These are phyloP conservation scores for Trichogramma dendrolimi DNA, from an alignment of 2,888 invertebrate species.

Conservation along the genomic window DNA sequence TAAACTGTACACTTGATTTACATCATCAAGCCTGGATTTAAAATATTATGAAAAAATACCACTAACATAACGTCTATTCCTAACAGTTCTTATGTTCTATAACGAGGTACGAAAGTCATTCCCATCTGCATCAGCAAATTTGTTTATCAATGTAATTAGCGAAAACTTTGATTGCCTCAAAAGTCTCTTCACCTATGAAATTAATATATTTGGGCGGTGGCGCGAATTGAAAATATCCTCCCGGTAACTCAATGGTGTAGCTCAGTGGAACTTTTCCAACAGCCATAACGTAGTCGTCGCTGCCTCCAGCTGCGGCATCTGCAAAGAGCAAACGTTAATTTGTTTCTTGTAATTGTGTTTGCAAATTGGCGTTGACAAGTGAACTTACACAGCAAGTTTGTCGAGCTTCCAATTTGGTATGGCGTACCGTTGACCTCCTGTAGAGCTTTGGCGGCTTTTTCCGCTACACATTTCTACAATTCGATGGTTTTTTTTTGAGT, in stretches of 20 bases:
- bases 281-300: constrained; percentile 62
- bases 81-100: too few relatives aligned
- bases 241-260: constrained; percentile 61
- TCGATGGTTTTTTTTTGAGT: background rate
- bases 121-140: constrained; percentile 10
- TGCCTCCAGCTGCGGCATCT: constrained; percentile 59
- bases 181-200: constrained; percentile 59
- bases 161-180: constrained; percentile 57
- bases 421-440: constrained; percentile 29
- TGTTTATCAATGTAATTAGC: constrained; percentile 46
- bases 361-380: background rate
- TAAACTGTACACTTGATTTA: too few relatives aligned
- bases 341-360: too few relatives aligned
- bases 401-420: constrained; percentile 52
- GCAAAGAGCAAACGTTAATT: background rate
- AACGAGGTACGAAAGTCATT: too few relatives aligned
- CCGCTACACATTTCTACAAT: constrained; percentile 32
- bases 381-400: constrained; percentile 48
- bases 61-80: too few relatives aligned
- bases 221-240: constrained; percentile 56
- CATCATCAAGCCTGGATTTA: too few relatives aligned
- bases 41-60: too few relatives aligned
- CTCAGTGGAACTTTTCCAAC: constrained; percentile 56
- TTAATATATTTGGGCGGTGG: constrained; percentile 54
- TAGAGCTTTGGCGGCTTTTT: constrained; percentile 33